phyloP scores from a whole-genome alignment of 2,888 invertebrate species.

The Callosobruchus maculatus region DNA sequence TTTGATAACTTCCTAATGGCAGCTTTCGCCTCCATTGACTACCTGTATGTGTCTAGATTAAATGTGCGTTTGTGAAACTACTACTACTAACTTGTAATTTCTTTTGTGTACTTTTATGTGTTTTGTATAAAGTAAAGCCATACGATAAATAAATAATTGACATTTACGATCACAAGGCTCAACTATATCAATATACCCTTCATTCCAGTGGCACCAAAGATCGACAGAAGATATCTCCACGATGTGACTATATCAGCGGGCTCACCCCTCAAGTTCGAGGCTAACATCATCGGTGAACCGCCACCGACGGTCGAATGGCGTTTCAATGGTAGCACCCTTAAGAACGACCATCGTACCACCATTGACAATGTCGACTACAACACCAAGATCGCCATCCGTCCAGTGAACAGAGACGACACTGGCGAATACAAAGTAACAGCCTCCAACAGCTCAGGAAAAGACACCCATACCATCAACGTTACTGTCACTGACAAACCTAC shows the following conservation, averaged over 20 bases:
- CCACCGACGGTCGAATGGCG: conserved; percentile 93
- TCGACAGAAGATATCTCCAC: conserved; percentile 87
- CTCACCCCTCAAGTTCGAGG: conserved; percentile 88
- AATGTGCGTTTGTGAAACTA: too few relatives aligned
- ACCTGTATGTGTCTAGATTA: too few relatives aligned
- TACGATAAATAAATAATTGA: too few relatives aligned
- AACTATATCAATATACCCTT: too few relatives aligned
- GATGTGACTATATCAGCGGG: conserved; percentile 90
- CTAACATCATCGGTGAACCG: conserved; percentile 91
- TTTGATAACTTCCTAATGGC: too few relatives aligned
- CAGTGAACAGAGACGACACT: conserved; percentile 75
- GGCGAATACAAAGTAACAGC: conserved; percentile 87
- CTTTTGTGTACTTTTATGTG: too few relatives aligned
- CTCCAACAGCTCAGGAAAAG: conserved; percentile 83
- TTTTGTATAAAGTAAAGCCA: too few relatives aligned
- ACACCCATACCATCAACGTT: conserved; percentile 76
- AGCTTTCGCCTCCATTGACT: too few relatives aligned
- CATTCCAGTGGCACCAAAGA: conserved; percentile 87
- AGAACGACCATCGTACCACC: conserved; percentile 63
- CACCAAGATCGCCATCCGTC: conserved; percentile 80
- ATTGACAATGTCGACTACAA: conserved; percentile 85
- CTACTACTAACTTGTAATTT: too few relatives aligned
- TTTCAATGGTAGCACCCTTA: conserved; percentile 75
- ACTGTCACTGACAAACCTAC: conserved; percentile 84
- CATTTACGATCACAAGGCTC: too few relatives aligned